Evolutionary conservation across 2,113 vertebrate species (phyloP), one percentile per base, ranked within the genome.

Genomic region (Pteruthius melanotis): DNA sequence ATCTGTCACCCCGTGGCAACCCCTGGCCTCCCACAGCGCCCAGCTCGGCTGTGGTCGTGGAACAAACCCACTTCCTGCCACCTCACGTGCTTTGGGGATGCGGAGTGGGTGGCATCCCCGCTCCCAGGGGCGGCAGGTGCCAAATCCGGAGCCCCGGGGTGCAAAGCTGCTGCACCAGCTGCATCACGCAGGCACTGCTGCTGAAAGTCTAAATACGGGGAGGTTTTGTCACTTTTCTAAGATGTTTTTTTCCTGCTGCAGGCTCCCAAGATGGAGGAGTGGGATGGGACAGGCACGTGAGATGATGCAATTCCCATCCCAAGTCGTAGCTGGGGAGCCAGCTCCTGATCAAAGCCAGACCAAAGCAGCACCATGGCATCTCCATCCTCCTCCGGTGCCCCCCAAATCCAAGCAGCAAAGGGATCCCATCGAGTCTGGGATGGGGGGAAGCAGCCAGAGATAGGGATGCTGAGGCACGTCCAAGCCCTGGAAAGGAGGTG

Each of bases 141-240:
- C 77, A 91, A n/a, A 89, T 77, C 84, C 19, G 13, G 76, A 87
- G 87, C 52, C 37, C 7, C 0, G 2, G 8, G 21, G 28, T 68
- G 77, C 11, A 8, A 77, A 84, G 80, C 61, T 1, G 0, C 82
- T 1, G 33, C 79, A 12, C 20, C 66, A 39, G 44, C 24, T 7
- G 10, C 5, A 7, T 3, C 11, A 2, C 3, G 0, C 71, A 49
- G 60, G 30, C 15, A 0, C 5, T 2, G 2, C 53, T 27, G 64
- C 56, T 21, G 1, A 0, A 44, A 83, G 47, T 2, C 44, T 10
- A 10, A 50, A 59, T 27, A 28, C 2, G 0, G 20, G 23, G 33
- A 90, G 37, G 45, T 35, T 69, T 33, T 39, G 8, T 12, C 44
- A 15, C 59, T 28, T 56, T 26, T 24, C 44, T 4, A 21, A 42